These are phyloP conservation scores for Empidonax traillii DNA, from an alignment of 2,113 vertebrate species.

Conservation along the genomic window DNA sequence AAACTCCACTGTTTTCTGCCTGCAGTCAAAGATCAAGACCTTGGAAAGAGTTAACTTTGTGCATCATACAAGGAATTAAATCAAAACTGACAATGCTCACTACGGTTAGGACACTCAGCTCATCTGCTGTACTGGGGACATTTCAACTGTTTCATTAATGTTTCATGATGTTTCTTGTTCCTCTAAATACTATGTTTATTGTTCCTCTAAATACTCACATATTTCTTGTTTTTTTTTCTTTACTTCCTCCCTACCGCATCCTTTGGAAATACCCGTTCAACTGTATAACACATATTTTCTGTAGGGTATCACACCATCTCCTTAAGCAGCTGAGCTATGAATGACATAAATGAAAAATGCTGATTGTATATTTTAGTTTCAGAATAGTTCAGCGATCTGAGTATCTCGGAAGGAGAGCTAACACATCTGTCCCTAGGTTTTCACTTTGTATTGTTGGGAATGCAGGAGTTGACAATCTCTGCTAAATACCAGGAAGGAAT, in stretches of 20 bases:
- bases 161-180: not conserved
- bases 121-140: not conserved
- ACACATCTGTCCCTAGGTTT: not conserved
- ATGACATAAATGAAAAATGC: not conserved
- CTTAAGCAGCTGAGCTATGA: not conserved
- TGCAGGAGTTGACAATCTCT: not conserved
- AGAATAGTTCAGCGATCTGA: not conserved
- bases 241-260: not conserved
- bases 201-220: not conserved
- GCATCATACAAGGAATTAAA: not conserved
- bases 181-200: not conserved
- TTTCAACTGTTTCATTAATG: not conserved
- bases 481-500: not conserved
- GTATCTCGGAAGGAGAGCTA: not conserved
- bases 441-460: rapidly evolving
- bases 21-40: not conserved
- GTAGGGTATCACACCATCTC: not conserved
- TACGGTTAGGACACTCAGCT: not conserved
- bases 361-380: not conserved
- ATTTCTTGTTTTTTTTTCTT: not conserved
- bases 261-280: not conserved
- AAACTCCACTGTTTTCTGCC: not conserved
- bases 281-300: not conserved
- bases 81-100: not conserved
- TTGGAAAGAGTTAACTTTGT: not conserved